Evolutionary conservation across 1,140 invertebrate genomes (phyloP).

Genomic region (Aphaenogaster floridana): DNA sequence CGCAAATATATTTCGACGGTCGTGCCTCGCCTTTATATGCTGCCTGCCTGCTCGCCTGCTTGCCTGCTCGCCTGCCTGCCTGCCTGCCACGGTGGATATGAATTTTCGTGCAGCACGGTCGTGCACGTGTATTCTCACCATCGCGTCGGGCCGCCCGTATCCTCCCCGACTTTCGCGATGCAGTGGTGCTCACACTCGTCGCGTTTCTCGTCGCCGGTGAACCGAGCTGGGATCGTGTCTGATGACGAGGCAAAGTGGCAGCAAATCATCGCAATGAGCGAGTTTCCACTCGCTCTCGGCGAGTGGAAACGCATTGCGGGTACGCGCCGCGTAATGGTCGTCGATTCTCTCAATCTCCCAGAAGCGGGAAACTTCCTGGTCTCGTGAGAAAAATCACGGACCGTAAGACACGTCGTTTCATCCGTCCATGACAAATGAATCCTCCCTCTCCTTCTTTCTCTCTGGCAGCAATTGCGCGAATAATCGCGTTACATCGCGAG

Average conservation of each 20-base stretch:
- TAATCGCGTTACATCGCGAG: neutral
- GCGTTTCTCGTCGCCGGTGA: neutral
- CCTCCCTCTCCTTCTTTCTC: neutral
- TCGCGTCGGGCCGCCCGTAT: constrained; percentile 66
- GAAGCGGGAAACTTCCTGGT: constrained; percentile 3
- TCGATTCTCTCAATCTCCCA: constrained; percentile 36
- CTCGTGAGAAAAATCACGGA: constrained; percentile 13
- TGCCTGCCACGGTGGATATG: constrained; percentile 75
- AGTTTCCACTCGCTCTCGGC: neutral
- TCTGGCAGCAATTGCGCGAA: neutral
- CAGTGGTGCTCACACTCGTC: constrained; percentile 67
- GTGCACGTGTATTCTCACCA: constrained; percentile 77
- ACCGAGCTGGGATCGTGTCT: neutral
- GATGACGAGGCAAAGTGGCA: neutral
- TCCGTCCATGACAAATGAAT: neutral
- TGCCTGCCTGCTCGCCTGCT: constrained; percentile 40
- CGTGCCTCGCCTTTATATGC: constrained; percentile 73
- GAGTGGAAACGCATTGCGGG: neutral
- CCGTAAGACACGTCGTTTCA: neutral
- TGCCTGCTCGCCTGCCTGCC: constrained; percentile 24
- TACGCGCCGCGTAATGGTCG: neutral
- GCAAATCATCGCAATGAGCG: neutral
- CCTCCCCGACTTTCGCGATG: constrained; percentile 48
- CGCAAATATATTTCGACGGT: constrained; percentile 76
- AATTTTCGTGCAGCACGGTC: constrained; percentile 76